Evolutionary conservation across 2,113 vertebrate genomes (phyloP), one percentile per base, ranked within the genome.

Genomic region (Amazona vittata): DNA sequence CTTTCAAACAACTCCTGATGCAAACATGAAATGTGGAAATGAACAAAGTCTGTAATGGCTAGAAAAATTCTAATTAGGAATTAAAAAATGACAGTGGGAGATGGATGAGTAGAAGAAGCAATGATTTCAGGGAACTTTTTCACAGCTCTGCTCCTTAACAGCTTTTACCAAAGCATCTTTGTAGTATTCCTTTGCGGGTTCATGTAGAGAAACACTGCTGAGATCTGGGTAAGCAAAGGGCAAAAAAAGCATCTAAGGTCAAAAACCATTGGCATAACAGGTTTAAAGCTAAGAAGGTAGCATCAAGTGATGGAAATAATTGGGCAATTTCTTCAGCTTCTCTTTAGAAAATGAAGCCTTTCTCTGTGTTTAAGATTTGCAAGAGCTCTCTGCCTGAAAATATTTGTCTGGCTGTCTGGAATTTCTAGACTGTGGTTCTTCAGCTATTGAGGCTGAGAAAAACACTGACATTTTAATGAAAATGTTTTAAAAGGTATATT

Each of bases 261-360:
- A 83, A 76, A 93, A 93, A 70, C 21, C 33, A 47, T 24, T 63
- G 73, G 18, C 1, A 0, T 83, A 67, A 93, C 47, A 69, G 24
- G 49, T 83, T 88, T 81, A 44, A 67, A 88, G 50, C 43, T 86
- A 65, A 70, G 79, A 74, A 83, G 43, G 46, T 24, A 88, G 13
- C 83, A 89, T 94, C 59, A 90, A 73, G 68, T 90, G 13, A 88
- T 95, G 69, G 76, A 96, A 95, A 92, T 88, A 92, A 95, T 81
- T 86, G 60, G 60, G 25, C 35, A 71, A 68, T 90, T 96, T 94
- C 52, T 93, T 68, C 75, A 74, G 52, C 22, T 88, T 60, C 69
- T 75, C 29, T 78, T 93, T 62, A 77, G 73, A 71, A 88, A 92
- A 81, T 86, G 21, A 93, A 65, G 18, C 21, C 12, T 9, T 90